Evolutionary conservation across 2,797 vertebrate species (phyloP).

Genomic region (Uromys caudimaculatus): DNA sequence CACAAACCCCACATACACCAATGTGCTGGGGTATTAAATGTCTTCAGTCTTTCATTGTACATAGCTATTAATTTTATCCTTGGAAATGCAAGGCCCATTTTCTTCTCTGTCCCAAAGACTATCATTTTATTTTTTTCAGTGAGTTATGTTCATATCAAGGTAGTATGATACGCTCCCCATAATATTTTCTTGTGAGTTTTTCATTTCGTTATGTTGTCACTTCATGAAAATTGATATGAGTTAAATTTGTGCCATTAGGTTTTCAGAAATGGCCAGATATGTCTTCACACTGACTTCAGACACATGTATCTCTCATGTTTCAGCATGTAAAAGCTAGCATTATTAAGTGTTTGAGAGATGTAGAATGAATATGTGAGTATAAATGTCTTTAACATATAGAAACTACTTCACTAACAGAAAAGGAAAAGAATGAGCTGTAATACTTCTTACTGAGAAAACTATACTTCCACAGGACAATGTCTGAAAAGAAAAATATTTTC

Average conservation of each 20-base stretch:
- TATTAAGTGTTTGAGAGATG: neutral
- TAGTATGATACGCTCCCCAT: neutral
- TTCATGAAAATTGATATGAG: neutral
- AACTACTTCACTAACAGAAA: neutral
- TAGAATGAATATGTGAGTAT: neutral
- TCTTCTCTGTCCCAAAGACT: too few species aligned
- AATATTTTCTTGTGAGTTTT: slow-evolving; percentile 24
- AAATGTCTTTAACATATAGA: neutral
- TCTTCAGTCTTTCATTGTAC: neutral
- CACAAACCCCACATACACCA: too few species aligned
- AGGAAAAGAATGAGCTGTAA: neutral
- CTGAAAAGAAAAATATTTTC: neutral
- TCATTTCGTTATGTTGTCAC: neutral
- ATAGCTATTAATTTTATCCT: neutral
- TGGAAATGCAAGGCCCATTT: neutral
- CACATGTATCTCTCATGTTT: neutral
- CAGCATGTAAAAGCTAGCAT: neutral
- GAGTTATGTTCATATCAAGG: slow-evolving; percentile 8
- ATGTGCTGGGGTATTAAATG: neutral
- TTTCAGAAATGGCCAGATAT: neutral
- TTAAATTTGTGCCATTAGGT: neutral
- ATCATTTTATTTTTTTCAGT: neutral
- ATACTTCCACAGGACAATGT: neutral
- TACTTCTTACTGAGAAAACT: too few species aligned
- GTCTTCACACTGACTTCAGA: neutral